These are phyloP conservation scores for Crocodylus rhombifer DNA, from an alignment of 2,797 vertebrate genomes.

Conservation along the genomic window DNA sequence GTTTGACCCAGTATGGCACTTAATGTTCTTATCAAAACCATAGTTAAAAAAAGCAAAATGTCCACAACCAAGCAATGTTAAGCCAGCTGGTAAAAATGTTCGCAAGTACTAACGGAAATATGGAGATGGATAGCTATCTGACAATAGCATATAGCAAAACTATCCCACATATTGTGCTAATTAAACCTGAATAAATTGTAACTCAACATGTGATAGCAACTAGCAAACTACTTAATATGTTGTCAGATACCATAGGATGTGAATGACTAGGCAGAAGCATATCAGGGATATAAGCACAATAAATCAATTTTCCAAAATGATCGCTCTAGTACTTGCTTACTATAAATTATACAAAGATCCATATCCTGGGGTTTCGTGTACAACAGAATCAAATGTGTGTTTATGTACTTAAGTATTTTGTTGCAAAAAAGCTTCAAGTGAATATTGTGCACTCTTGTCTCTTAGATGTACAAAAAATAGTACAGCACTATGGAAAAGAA, in stretches of 20 bases:
- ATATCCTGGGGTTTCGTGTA: background rate
- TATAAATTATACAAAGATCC: background rate
- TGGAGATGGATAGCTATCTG: background rate
- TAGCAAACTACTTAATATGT: background rate
- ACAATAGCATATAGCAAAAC: accelerated
- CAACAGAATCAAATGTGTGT: background rate
- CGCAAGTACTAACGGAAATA: background rate
- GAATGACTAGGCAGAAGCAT: background rate
- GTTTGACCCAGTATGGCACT: too few species aligned
- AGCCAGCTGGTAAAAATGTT: background rate
- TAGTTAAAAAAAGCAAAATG: background rate
- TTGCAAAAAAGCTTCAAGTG: background rate
- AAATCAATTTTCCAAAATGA: slow-evolving; percentile 4
- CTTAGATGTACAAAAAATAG: background rate
- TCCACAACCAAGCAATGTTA: background rate
- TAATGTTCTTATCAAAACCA: too few species aligned
- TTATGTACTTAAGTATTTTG: background rate
- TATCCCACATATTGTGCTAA: background rate
- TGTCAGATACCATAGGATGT: background rate
- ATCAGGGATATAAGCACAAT: background rate
- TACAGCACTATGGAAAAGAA: background rate
- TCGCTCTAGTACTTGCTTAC: background rate
- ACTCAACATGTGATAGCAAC: background rate
- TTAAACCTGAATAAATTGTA: background rate
- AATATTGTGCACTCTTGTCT: background rate